phyloP scores from a whole-genome alignment of 2,113 vertebrate genomes.

The Oryzias melastigma region DNA sequence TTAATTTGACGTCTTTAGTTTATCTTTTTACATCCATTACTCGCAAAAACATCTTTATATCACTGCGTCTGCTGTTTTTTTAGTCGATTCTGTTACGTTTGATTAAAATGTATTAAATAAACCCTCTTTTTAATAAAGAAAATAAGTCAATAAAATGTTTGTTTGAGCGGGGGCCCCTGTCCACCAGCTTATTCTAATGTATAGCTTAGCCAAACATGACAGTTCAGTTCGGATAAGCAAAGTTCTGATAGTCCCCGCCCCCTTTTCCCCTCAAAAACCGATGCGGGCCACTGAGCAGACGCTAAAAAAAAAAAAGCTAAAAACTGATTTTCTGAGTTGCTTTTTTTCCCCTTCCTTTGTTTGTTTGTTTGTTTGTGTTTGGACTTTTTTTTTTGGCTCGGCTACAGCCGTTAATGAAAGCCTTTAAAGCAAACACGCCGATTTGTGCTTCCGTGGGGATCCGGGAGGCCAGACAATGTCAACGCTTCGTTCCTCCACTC shows the following conservation, averaged over 20 bases:
- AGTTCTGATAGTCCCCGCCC: conserved; percentile 29
- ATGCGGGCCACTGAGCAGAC: conserved; percentile 53
- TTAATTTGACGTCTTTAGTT: background rate
- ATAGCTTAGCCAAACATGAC: conserved; percentile 54
- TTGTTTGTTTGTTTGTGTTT: conserved; percentile 63
- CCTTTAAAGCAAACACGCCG: conserved; percentile 65
- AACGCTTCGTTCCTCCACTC: conserved; percentile 34
- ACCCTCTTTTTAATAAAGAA: too few relatives aligned
- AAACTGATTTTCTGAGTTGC: conserved; percentile 49
- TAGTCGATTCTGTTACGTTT: background rate
- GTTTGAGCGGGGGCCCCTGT: conserved; percentile 25
- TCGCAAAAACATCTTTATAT: background rate
- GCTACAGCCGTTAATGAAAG: conserved; percentile 59
- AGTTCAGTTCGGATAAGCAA: conserved; percentile 2
- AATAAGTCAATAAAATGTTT: conserved; percentile 16
- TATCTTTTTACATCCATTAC: conserved; percentile 2
- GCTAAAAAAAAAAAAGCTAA: background rate
- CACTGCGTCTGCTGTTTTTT: background rate
- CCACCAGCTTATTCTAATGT: conserved; percentile 46
- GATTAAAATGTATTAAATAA: background rate
- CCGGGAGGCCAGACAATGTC: conserved; percentile 61
- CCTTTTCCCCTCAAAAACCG: conserved; percentile 9
- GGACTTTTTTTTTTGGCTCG: conserved; percentile 55
- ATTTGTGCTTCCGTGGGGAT: conserved; percentile 66
- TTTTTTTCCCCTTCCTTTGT: conserved; percentile 34